phyloP scores from a whole-genome alignment of 1,140 invertebrate genomes.

The Charaxes varanes region DNA sequence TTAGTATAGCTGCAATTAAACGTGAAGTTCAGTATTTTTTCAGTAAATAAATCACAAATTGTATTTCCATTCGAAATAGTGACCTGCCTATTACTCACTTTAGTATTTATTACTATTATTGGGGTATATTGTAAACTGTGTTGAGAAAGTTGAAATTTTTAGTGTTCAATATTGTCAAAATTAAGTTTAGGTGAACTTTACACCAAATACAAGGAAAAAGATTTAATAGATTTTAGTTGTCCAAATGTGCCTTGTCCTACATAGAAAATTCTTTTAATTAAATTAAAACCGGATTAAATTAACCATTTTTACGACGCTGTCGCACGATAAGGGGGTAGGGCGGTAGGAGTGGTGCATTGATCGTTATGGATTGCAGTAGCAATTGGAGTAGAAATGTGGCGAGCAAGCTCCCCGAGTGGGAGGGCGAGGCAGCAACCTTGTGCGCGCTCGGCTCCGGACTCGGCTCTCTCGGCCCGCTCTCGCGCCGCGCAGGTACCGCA shows the following conservation, averaged over 20 bases:
- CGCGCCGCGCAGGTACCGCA: conserved; percentile 37
- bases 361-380: conserved; percentile 63
- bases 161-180: too few species aligned
- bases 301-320: conserved; percentile 7
- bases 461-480: conserved; percentile 21
- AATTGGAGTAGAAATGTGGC: conserved; percentile 62
- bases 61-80: neutral
- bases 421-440: conserved; percentile 52
- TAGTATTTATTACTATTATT: too few species aligned
- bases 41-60: neutral
- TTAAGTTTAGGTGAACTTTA: too few species aligned
- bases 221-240: too few species aligned
- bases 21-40: too few species aligned
- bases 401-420: conserved; percentile 56
- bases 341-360: conserved; percentile 26
- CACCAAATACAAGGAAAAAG: too few species aligned
- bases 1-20: too few species aligned
- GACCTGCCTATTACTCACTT: neutral
- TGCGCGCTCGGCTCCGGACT: conserved; percentile 38
- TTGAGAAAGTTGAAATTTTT: too few species aligned
- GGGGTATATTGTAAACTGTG: too few species aligned
- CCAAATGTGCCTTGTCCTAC: too few species aligned
- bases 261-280: neutral
- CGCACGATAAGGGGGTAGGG: neutral
- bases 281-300: neutral